Evolutionary conservation across 2,888 invertebrate genomes (phyloP), one percentile per base, ranked within the genome.

Genomic region (Plagiodera versicolora): DNA sequence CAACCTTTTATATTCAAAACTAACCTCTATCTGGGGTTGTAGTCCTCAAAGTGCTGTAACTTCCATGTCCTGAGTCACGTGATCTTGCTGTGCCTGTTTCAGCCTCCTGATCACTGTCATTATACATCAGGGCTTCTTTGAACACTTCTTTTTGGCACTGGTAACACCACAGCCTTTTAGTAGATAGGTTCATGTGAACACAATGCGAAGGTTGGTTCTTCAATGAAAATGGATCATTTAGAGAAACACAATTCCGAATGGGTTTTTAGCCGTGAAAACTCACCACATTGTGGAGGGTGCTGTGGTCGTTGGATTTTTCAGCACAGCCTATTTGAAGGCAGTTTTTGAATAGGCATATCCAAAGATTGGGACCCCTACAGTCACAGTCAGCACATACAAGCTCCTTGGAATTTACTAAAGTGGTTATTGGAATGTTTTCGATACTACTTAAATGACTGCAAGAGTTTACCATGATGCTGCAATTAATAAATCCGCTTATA

Each of bases 131-230:
- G 16, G 54, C 53, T 17, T 63, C 81, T 65, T 83, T 81, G 74
- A 88, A 88, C 1, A 95, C 91, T 80, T 96, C 95, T 55, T 83
- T 84, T 73, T 94, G 89, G 82, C 95, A 96, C 63, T 86, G 79
- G 75, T 93, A 93, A 80, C 95, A 96, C 94, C 95, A 95, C 72
- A 95, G 87, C 67, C 94, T 83, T 74, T 89, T 86, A 0, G 92
- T 93, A 1, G 90, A 88, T 59, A 95, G 80, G 79, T 95, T 95
- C 86, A 95, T 88, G 79, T 94, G 89, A 70, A 92, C 85, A 72
- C 89, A 89, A 79, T 94, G 94, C 14, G 81, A 79, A 35, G 86
- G 86, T 70, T 84, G 83, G 64, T 84, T 85, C 86, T 90, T 70
- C 44, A 78, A 67, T 55, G 35, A 47, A 49, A 57, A 48, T 19